Evolutionary conservation across 2,888 invertebrate species (phyloP).

Genomic region (Adineta ricciae): DNA sequence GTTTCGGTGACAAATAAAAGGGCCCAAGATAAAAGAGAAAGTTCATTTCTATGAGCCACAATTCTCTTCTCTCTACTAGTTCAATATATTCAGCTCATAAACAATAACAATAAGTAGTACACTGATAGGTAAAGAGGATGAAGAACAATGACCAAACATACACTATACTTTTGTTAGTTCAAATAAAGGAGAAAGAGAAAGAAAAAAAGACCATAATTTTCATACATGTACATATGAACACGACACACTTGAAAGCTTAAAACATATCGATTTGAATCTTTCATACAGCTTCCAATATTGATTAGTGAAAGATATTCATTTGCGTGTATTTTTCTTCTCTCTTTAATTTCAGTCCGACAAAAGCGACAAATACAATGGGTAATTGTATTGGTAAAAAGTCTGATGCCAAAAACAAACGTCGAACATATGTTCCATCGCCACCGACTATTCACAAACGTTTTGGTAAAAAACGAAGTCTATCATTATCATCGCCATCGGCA

Average conservation of each 20-base stretch:
- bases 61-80: neutral
- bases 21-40: neutral
- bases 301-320: neutral
- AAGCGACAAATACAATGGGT: neutral
- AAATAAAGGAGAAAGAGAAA: slow-evolving; percentile 12
- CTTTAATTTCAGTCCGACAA: neutral
- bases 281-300: neutral
- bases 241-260: neutral
- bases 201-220: neutral
- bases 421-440: neutral
- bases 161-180: neutral
- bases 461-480: neutral
- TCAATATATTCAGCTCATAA: neutral
- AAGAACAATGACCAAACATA: neutral
- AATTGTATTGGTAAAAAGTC: slow-evolving; percentile 15
- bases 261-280: neutral
- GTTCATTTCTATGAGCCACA: neutral
- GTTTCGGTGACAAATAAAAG: neutral
- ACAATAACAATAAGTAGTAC: neutral
- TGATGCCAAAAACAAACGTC: neutral
- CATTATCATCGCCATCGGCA: neutral
- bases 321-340: too few relatives aligned
- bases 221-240: neutral
- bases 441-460: neutral
- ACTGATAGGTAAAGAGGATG: neutral